Evolutionary conservation across 2,888 invertebrate genomes (phyloP), one percentile per base, ranked within the genome.

Genomic region (Automeris io): DNA sequence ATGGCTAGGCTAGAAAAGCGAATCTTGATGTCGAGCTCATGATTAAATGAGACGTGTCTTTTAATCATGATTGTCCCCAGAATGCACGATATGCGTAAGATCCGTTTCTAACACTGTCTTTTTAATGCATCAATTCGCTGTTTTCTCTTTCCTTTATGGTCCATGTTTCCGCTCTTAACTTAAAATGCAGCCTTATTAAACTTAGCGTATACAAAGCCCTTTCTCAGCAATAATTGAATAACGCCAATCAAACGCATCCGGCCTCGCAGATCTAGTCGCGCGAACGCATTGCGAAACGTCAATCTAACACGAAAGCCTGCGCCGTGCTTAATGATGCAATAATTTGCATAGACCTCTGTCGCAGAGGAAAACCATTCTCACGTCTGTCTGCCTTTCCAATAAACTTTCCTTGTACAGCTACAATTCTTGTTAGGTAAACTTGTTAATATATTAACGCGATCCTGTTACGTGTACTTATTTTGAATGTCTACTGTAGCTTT

Each of bases 311-410:
- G 68, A 72, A 70, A 70, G 69, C 73, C 55, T 61, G 59, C 63
- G 62, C 65, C 73, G 80, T 85, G 85, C 81, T 81, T 85, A 86
- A 86, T 82, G 85, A 85, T 79, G 76, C 77, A 74, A 77, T 75
- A 71, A 85, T 86, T 85, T 86, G 83, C 86, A 86, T 86, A 80
- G 70, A 60, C 57, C 64, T 62, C 68, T 66, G 70, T 68, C 67
- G 70, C 61, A 58, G 60, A 54, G 62, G 49, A 66, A 46, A 65
- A 51, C 78, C 73, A 81, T 85, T 85, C 83, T 81, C 83, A 83
- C 72, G 83, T 82, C 85, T 66, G 69, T 79, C 73, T 61, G 42
- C 22, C 26, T 57, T 41, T 48, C 43, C 56, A 55, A 59, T 55
- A 52, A 51, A 54, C 61, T 61, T 68, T 61, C 77, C 78, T 72